Evolutionary conservation across 2,113 vertebrate genomes (phyloP), one percentile per base, ranked within the genome.

Genomic region (Leptosomus discolor): DNA sequence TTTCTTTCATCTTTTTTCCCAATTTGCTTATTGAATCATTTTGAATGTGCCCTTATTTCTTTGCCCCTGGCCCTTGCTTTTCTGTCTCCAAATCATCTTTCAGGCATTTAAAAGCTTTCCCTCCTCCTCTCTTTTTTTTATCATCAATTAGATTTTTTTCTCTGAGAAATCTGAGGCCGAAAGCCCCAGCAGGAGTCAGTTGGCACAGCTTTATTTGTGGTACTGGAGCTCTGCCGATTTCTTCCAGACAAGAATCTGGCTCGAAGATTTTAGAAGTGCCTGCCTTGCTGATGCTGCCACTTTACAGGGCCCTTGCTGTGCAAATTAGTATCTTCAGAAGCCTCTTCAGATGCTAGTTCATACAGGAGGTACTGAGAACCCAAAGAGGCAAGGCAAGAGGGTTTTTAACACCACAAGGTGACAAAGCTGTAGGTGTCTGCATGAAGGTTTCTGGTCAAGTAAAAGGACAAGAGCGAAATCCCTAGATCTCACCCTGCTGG

Each of bases 21-120:
- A n/a, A 64, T 84, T 91, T 91, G 24, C 75, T 95, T 93, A 84
- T 67, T 81, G 73, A 94, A 84, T 89, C 0, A 68, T 94, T 96
- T 96, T 60, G 87, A 94, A 94, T 2, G 2, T 2, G 2, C 15
- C 56, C 76, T 91, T 86, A 34, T 84, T 94, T 78, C 94, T 92
- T 96, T 94, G 86, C 60, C 83, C 43, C 61, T 76, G 37, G 86
- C 69, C 36, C 73, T 91, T 87, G 65, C 34, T 89, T 82, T 94
- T 94, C 76, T 91, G 39, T 76, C 88, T 89, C 48, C 39, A 94
- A 93, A 89, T 78, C n/a, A 87, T 94, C 64, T 91, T 91, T 91
- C 64, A 88, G 69, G 23, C 53, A 64, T 79, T 78, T 81, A 69
- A 91, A 92, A 92, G 64, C 60, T 94, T 94, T 95, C 43, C 34